These are phyloP conservation scores for Holocentrus rufus DNA, from an alignment of 2,797 vertebrate genomes.

Conservation along the genomic window DNA sequence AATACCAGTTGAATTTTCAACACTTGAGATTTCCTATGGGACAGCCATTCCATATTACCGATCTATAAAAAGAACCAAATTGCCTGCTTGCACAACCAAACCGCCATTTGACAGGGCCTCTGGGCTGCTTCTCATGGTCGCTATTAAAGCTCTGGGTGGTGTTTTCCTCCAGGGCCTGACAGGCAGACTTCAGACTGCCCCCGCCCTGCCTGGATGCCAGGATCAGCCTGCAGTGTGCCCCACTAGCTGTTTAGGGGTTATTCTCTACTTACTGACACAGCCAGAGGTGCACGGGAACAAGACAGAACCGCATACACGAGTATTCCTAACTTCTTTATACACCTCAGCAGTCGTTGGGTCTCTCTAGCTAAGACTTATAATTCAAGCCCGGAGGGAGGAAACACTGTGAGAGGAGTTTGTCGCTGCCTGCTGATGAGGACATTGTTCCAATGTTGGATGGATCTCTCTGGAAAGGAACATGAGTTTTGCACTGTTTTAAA, in stretches of 20 bases:
- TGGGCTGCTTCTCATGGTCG: slow-evolving; percentile 69
- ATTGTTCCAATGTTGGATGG: slow-evolving; percentile 55
- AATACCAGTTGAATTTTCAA: slow-evolving; percentile 76
- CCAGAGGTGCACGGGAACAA: slow-evolving; percentile 56
- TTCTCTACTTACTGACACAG: slow-evolving; percentile 49
- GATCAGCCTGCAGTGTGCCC: slow-evolving; percentile 42
- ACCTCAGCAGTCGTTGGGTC: slow-evolving; percentile 54
- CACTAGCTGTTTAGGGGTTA: slow-evolving; percentile 34
- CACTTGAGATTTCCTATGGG: slow-evolving; percentile 78
- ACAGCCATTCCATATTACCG: slow-evolving; percentile 72
- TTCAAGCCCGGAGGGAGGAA: slow-evolving; percentile 67
- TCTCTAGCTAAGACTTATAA: slow-evolving; percentile 56
- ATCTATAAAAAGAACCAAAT: slow-evolving; percentile 82
- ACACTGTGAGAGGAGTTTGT: slow-evolving; percentile 63
- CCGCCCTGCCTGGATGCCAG: slow-evolving; percentile 60
- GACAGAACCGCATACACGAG: slow-evolving; percentile 61
- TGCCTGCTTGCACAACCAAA: slow-evolving; percentile 71
- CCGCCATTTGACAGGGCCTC: slow-evolving; percentile 68
- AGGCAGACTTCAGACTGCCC: slow-evolving; percentile 64
- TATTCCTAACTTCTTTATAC: slow-evolving; percentile 63
- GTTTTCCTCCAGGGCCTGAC: slow-evolving; percentile 70
- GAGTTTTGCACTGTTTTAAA: slow-evolving; percentile 6
- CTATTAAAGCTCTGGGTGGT: slow-evolving; percentile 78
- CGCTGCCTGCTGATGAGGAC: slow-evolving; percentile 74
- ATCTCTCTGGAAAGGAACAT: slow-evolving; percentile 47